These are phyloP conservation scores for Theonella swinhoei DNA, from an alignment of 37 sponge, comb jelly and placozoan genomes.

Conservation along the genomic window DNA sequence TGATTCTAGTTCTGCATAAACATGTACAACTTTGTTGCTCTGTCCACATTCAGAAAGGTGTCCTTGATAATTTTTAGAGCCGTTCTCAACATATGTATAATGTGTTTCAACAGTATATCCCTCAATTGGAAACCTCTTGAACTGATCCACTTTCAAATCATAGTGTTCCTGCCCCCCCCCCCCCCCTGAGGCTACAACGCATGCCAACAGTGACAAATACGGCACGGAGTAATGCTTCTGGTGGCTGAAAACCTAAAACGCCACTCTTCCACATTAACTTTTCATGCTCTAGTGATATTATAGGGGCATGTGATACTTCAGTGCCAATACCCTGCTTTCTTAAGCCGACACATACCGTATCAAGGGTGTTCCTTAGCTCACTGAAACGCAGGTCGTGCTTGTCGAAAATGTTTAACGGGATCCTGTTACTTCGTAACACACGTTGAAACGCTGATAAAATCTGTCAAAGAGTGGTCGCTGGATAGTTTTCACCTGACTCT, in stretches of 20 bases:
- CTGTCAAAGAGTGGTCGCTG: not conserved
- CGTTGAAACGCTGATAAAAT: not conserved
- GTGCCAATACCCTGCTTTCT: conserved; percentile 7
- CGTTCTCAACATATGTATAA: not conserved
- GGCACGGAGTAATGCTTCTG: conserved; percentile 7
- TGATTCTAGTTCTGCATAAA: not conserved
- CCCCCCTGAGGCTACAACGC: not conserved
- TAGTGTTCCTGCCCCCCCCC: not conserved
- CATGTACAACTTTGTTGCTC: not conserved
- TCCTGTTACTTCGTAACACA: not conserved
- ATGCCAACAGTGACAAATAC: conserved; percentile 8
- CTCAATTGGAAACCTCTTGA: not conserved
- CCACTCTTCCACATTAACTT: conserved; percentile 28
- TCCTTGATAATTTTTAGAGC: not conserved
- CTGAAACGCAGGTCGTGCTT: not conserved
- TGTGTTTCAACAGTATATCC: not conserved
- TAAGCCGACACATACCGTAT: conserved; percentile 4
- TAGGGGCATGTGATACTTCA: not conserved
- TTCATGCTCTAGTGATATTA: conserved; percentile 2
- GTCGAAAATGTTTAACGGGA: conserved; percentile 10
- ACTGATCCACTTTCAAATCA: not conserved
- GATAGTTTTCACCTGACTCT: not conserved
- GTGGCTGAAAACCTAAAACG: conserved; percentile 10
- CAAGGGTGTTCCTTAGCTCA: not conserved
- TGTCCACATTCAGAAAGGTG: not conserved